Base-by-base conservation (phyloP, 2,888 invertebrate species). In the Sthenelais limicola region DNA sequence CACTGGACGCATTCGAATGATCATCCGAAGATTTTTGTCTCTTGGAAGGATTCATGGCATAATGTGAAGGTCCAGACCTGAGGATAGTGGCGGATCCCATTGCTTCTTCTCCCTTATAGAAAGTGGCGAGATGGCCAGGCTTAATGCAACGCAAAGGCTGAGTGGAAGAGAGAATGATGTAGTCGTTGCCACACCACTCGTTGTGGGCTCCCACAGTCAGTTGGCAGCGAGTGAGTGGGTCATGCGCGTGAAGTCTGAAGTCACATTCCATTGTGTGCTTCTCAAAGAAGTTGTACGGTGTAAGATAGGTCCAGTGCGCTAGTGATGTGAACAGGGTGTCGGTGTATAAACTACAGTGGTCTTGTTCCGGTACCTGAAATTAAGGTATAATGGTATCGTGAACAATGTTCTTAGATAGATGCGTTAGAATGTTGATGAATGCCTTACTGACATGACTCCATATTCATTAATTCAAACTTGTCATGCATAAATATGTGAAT, bases 201-300 rank as follows among this genome's bases (percentile, higher is more conserved):
- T 62, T 66, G 49, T 30, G 62, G 12, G 51, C 43, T 4, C 71
- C 71, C 1, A 66, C 66, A 33, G 71, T 71, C 66, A 71, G 48
- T 21, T 62, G 35, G n/a, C 71, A 43, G 33, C 38, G 35, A 3
- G 35, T 49, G 24, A 51, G 24, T 9, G 62, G 30, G 18, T 71
- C 62, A 32, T 49, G 26, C 9, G 32, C 3, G 3, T 30, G 62
- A 7, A 66, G 33, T 3, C 66, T 26, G n/a, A 66, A 66, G 7
- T 43, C 66, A 21, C 48, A 43, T 18, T 66, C 49, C 71, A 71
- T 71, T 33, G 47, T 71, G 32, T 71, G 71, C 24, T 71, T 71
- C 49, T 66, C 66, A 38, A 33, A 71, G 48, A 71, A 71, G 66
- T 66, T 47, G 33, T 71, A 66, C 15, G 71, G 71, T 12, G 47